Conservation (phyloP, 2,113 vertebrate species). For the Fregetta grallaria region DNA sequence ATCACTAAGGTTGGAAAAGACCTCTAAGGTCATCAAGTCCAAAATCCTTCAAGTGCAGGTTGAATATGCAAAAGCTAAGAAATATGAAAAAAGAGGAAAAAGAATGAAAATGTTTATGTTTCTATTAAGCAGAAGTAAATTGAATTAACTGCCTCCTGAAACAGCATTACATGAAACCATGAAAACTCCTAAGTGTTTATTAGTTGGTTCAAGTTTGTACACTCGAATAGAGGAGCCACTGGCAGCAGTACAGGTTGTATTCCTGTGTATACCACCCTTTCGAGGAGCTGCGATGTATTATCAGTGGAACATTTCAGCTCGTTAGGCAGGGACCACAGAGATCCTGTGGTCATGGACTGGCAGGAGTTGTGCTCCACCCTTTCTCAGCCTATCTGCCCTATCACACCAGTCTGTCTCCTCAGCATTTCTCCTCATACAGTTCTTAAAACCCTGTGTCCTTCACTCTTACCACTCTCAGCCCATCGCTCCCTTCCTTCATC, state of each 20-base stretch:
- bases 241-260: not conserved
- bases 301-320: not conserved
- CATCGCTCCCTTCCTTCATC: not conserved
- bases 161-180: not conserved
- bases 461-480: not conserved
- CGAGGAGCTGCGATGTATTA: not conserved
- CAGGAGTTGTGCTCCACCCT: not conserved
- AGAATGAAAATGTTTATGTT: not conserved
- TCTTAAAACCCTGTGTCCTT: not conserved
- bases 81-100: not conserved
- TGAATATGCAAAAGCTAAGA: not conserved
- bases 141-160: not conserved
- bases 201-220: not conserved
- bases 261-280: not conserved
- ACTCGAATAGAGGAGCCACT: accelerated
- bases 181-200: not conserved
- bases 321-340: not conserved
- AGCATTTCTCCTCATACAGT: not conserved
- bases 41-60: not conserved
- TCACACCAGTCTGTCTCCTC: not conserved
- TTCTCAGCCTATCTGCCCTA: not conserved
- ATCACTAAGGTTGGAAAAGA: no score
- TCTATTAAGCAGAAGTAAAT: not conserved
- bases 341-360: accelerated
- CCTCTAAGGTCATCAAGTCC: no score